phyloP scores from a whole-genome alignment of 2,888 invertebrate genomes.

The Polymixis flavicincta region DNA sequence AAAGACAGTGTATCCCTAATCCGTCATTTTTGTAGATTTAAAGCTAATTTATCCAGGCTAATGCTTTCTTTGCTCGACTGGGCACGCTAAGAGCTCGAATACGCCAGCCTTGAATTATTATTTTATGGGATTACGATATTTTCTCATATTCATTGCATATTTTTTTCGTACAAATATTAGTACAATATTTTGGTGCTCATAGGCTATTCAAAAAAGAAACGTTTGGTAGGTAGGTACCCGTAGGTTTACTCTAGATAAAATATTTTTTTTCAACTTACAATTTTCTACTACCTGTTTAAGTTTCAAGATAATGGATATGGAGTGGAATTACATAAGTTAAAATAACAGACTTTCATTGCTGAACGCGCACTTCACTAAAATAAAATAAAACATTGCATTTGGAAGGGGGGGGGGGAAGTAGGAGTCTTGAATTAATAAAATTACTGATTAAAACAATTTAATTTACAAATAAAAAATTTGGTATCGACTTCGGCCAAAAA shows the following conservation, averaged over 20 bases:
- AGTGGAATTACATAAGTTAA: too few relatives aligned
- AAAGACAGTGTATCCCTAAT: constrained; percentile 38
- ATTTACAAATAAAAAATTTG: background rate
- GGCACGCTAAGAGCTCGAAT: constrained; percentile 19
- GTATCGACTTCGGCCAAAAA: constrained; percentile 1
- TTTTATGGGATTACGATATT: background rate
- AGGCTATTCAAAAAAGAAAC: too few relatives aligned
- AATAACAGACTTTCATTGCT: too few relatives aligned
- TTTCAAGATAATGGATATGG: too few relatives aligned
- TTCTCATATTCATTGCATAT: background rate
- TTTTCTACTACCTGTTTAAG: too few relatives aligned
- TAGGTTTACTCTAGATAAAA: too few relatives aligned
- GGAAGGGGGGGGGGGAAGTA: background rate
- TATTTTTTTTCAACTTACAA: too few relatives aligned
- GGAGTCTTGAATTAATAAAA: background rate
- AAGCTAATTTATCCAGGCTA: constrained; percentile 48
- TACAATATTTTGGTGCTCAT: too few relatives aligned
- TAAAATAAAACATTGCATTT: background rate
- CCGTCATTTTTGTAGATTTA: constrained; percentile 40
- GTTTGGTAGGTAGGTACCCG: too few relatives aligned
- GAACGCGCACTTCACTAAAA: background rate
- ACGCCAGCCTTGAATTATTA: constrained; percentile 11
- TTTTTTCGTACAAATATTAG: background rate
- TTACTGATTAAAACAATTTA: background rate
- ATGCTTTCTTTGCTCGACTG: constrained; percentile 38